Conservation (phyloP, 1,140 invertebrate species). For the Drosophila trapezifrons region DNA sequence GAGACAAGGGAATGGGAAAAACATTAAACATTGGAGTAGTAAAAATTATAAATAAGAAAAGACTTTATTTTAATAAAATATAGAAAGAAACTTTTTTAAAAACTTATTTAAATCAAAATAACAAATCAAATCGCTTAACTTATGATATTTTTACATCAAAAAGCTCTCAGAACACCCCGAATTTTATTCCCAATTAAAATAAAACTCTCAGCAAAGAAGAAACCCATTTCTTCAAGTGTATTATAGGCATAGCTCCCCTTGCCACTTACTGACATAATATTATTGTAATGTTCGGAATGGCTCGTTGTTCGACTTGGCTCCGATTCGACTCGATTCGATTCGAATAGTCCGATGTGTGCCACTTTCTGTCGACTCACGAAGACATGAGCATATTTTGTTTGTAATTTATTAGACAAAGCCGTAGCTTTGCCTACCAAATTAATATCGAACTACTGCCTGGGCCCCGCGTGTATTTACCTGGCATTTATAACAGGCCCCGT, state of each 20-base stretch:
- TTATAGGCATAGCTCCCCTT: slow-evolving; percentile 8
- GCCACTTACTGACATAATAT: slow-evolving; percentile 77
- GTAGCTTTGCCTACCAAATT: slow-evolving; percentile 68
- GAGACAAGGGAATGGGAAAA: too few species aligned
- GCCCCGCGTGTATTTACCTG: slow-evolving; percentile 10
- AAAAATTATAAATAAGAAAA: neutral
- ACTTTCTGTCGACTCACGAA: slow-evolving; percentile 78
- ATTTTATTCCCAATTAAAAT: neutral
- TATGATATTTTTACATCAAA: neutral
- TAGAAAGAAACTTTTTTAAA: neutral
- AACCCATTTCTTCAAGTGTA: neutral
- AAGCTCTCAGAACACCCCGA: too few species aligned
- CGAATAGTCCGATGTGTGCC: slow-evolving; percentile 56
- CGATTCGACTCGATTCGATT: slow-evolving; percentile 40
- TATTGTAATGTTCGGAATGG: slow-evolving; percentile 72
- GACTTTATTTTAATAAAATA: neutral
- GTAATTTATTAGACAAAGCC: slow-evolving; percentile 78
- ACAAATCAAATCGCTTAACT: too few species aligned
- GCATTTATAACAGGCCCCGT: neutral
- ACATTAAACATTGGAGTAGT: rapidly evolving
- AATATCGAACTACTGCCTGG: slow-evolving; percentile 49
- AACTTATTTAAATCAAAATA: too few species aligned
- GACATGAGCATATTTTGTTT: slow-evolving; percentile 80
- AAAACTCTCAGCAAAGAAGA: neutral
- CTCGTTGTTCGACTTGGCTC: slow-evolving; percentile 32